phyloP scores from a whole-genome alignment of 2,797 vertebrate genomes.

The Scolopax bukidnonensis region DNA sequence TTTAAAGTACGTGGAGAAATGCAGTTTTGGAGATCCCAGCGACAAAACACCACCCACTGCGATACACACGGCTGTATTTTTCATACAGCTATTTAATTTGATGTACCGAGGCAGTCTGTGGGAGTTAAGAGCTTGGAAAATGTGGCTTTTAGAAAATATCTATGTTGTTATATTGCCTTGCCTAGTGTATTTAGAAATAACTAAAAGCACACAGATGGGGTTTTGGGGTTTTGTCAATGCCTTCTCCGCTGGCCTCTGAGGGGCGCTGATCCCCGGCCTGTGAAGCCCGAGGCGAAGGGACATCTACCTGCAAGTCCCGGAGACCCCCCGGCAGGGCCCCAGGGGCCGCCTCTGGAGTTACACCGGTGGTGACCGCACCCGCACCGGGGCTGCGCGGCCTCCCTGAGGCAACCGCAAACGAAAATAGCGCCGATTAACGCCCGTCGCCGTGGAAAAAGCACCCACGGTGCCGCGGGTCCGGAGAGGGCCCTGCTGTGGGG shows the following conservation, averaged over 20 bases:
- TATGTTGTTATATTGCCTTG: not conserved
- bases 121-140: not conserved
- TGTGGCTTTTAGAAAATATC: fast-evolving
- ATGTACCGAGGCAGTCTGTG: not conserved
- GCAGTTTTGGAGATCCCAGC: not conserved
- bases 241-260: not conserved
- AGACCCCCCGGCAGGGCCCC: fast-evolving
- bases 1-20: not conserved
- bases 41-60: not conserved
- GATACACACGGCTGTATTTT: not conserved
- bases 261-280: fast-evolving
- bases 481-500: fast-evolving
- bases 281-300: not conserved
- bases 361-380: not conserved
- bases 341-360: fast-evolving
- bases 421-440: fast-evolving
- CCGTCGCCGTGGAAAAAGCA: not conserved
- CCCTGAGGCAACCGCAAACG: not conserved
- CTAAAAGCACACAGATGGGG: not conserved
- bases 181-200: not conserved
- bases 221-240: not conserved
- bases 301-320: fast-evolving
- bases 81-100: not conserved
- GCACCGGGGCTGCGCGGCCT: not conserved
- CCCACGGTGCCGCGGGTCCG: fast-evolving